These are phyloP conservation scores for Gryllus bimaculatus DNA, from an alignment of 1,140 invertebrate genomes.

Conservation along the genomic window DNA sequence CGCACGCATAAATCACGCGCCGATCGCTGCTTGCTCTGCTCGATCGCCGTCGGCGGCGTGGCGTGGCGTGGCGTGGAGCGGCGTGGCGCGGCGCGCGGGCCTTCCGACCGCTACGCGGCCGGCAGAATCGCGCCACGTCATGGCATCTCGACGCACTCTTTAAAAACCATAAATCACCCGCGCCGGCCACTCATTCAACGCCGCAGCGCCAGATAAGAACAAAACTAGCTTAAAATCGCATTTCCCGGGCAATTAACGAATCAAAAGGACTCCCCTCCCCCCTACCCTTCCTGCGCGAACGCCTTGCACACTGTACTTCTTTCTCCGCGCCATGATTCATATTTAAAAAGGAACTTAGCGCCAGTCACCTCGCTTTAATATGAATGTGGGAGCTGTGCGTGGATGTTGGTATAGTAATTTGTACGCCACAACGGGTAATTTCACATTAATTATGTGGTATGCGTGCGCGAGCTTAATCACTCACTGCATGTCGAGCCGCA, in stretches of 20 bases:
- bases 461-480: background rate
- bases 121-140: background rate
- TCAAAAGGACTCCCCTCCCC: background rate
- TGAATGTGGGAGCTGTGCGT: too few species aligned
- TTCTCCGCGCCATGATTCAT: background rate
- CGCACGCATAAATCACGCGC: too few species aligned
- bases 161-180: background rate
- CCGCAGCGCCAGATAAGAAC: background rate
- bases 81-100: too few species aligned
- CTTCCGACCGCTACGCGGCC: background rate
- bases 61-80: too few species aligned
- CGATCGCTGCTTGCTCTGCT: too few species aligned
- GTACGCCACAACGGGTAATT: background rate
- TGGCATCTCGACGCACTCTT: background rate
- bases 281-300: background rate
- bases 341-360: background rate
- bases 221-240: conserved; percentile 5
- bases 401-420: background rate
- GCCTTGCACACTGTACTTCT: background rate
- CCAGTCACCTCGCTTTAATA: background rate
- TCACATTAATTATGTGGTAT: conserved; percentile 5
- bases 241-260: background rate
- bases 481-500: background rate
- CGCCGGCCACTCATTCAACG: background rate
- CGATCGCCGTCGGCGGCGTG: too few species aligned